Percentiles rank a stretch among this genome's conserved stretches.
phyloP scores from a whole-genome alignment of 1,140 invertebrate species.

The Formica exsecta region DNA sequence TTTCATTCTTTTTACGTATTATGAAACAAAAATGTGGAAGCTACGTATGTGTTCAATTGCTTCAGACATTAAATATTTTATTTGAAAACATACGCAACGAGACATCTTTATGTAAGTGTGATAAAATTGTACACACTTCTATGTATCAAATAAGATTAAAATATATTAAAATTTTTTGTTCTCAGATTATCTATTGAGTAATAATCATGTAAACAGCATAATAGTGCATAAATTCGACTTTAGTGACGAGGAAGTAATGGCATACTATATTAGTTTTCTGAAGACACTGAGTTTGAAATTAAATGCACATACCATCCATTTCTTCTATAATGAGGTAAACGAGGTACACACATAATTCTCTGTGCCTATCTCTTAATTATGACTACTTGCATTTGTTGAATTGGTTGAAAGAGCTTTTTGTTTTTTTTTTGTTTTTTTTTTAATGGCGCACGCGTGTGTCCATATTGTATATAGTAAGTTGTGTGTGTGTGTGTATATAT shows the following conservation, averaged over 20 bases:
- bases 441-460: not conserved
- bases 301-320: constrained; percentile 99
- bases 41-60: constrained; percentile 98
- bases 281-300: constrained; percentile 99
- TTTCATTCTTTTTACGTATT: constrained; percentile 98
- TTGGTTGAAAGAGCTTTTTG: not conserved
- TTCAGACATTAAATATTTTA: constrained; percentile 99
- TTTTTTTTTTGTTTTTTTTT: not conserved
- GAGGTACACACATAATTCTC: constrained; percentile 78
- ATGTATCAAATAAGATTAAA: not conserved
- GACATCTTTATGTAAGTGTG: constrained; percentile 97
- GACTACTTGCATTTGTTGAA: constrained; percentile 10
- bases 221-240: constrained; percentile 99
- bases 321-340: constrained; percentile 99
- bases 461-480: too few species aligned
- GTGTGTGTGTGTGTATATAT: too few species aligned
- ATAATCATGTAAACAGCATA: constrained; percentile 99
- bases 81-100: constrained; percentile 99
- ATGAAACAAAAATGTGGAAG: constrained; percentile 99
- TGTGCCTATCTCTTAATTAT: constrained; percentile 65
- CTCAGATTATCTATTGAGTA: constrained; percentile 99
- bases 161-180: constrained; percentile 75
- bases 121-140: constrained; percentile 12
- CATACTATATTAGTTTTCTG: constrained; percentile 99
- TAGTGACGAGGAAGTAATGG: constrained; percentile 99